phyloP scores from a whole-genome alignment of 2,113 vertebrate genomes.

The Columba janthina region DNA sequence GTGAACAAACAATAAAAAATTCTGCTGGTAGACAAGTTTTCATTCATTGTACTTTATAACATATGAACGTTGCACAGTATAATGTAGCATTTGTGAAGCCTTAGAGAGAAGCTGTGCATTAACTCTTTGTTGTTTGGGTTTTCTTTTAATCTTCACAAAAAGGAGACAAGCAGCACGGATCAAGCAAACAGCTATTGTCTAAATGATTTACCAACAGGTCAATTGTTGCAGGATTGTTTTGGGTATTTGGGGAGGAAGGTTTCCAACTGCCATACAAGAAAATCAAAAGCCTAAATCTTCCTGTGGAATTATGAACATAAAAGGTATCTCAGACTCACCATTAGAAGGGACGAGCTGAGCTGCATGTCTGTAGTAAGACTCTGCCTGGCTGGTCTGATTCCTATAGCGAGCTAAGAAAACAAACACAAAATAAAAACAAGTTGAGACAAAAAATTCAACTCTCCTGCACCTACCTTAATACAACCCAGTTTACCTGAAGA shows the following conservation, averaged over 20 bases:
- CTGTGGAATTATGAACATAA: background rate
- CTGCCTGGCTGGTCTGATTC: slow-evolving; percentile 99
- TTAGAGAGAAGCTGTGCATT: background rate
- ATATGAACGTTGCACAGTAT: background rate
- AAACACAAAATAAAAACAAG: background rate
- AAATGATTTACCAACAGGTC: accelerated
- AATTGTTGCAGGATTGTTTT: background rate
- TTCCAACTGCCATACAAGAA: background rate
- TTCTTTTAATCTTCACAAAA: background rate
- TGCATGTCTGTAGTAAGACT: slow-evolving; percentile 98
- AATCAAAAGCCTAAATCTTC: background rate
- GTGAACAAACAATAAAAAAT: background rate
- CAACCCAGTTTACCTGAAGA: background rate
- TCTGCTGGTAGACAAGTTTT: background rate
- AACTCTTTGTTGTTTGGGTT: background rate
- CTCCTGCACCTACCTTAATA: background rate
- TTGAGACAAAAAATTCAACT: background rate
- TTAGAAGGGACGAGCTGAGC: slow-evolving; percentile 99
- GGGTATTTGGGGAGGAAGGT: background rate
- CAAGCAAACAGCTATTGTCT: background rate
- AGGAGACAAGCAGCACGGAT: background rate
- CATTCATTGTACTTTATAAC: background rate
- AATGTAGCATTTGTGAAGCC: background rate
- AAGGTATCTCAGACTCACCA: slow-evolving; percentile 79
- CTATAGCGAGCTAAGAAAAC: slow-evolving; percentile 90